Conservation (phyloP, 2,113 vertebrate species). For the Natator depressus region DNA sequence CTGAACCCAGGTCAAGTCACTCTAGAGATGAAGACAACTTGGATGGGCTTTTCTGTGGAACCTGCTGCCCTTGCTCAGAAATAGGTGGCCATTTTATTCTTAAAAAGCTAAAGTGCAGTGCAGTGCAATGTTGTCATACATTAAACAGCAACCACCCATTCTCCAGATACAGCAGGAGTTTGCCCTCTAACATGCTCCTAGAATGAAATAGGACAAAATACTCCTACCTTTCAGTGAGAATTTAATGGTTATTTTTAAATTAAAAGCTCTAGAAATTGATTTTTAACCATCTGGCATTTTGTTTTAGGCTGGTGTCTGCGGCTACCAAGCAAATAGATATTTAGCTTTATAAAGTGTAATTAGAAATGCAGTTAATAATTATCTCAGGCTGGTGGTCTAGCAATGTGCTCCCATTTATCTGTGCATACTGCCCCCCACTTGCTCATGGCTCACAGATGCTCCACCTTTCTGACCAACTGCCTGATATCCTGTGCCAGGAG, state of each 20-base stretch:
- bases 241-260: not conserved
- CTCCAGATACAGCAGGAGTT: not conserved
- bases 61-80: not conserved
- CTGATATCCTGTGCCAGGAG: constrained; percentile 84
- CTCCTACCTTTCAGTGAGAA: not conserved
- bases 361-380: not conserved
- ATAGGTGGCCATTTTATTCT: not conserved
- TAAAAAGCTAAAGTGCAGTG: not conserved
- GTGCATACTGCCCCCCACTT: not conserved
- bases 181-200: not conserved
- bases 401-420: not conserved
- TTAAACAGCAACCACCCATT: constrained; percentile 33
- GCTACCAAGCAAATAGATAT: not conserved
- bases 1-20: not conserved
- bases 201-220: constrained; percentile 19
- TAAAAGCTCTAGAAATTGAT: not conserved
- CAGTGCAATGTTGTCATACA: constrained; percentile 28
- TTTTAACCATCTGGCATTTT: not conserved
- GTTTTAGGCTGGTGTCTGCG: not conserved
- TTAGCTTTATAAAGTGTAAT: not conserved
- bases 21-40: not conserved
- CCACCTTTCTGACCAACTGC: constrained; percentile 84
- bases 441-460: constrained; percentile 61
- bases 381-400: not conserved
- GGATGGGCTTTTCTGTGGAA: not conserved